phyloP scores from a whole-genome alignment of 2,888 invertebrate genomes.

The Yponomeuta sedellus region DNA sequence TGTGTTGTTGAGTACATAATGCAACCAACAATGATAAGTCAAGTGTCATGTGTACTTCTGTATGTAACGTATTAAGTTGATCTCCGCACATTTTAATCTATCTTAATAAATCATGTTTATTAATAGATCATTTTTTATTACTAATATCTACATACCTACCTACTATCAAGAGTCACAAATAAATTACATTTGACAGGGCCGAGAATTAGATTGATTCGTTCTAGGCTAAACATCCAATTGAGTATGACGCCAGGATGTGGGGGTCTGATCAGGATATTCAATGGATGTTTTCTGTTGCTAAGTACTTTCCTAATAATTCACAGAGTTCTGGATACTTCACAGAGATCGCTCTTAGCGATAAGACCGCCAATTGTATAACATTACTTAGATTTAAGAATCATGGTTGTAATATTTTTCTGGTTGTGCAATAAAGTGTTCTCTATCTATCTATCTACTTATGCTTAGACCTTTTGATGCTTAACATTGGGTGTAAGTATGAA shows the following conservation, averaged over 20 bases:
- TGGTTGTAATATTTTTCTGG: no score
- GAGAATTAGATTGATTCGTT: slow-evolving; percentile 60
- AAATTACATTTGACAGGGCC: slow-evolving; percentile 64
- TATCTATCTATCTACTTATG: no score
- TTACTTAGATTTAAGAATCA: no score
- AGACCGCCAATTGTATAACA: no score
- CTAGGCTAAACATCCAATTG: slow-evolving; percentile 66
- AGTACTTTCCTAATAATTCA: neutral
- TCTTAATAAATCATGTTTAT: slow-evolving; percentile 17
- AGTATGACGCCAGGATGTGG: slow-evolving; percentile 64
- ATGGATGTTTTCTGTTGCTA: neutral
- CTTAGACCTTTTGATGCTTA: no score
- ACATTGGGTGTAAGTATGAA: no score
- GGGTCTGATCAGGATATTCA: slow-evolving; percentile 39
- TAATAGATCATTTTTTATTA: slow-evolving; percentile 22
- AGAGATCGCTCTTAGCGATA: no score
- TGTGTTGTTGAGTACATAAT: slow-evolving; percentile 33
- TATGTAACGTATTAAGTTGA: slow-evolving; percentile 12
- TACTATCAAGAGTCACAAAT: slow-evolving; percentile 26
- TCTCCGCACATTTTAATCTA: slow-evolving; percentile 16
- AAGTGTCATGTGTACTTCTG: slow-evolving; percentile 24
- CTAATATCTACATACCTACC: slow-evolving; percentile 9
- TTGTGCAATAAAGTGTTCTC: no score
- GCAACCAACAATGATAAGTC: slow-evolving; percentile 27
- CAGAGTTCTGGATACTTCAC: no score